Percentiles rank a stretch among this genome's conserved stretches.
Conservation (phyloP, 64 coral and sea anemone species). For the Cladopsammia gracilis region DNA sequence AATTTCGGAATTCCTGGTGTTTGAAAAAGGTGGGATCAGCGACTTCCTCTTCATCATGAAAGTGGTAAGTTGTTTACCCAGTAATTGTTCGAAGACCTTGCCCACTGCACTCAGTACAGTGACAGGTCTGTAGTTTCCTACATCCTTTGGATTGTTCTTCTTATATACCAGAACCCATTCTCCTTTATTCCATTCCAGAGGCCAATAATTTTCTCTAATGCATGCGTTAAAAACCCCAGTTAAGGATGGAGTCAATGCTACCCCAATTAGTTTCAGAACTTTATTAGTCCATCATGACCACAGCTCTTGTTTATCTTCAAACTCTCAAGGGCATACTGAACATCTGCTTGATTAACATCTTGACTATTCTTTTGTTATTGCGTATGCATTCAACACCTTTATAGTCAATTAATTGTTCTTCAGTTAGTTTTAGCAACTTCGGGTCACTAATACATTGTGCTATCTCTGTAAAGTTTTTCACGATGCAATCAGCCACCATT, state of each 20-base stretch:
- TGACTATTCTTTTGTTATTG: too few relatives aligned
- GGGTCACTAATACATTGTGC: slow-evolving; percentile 12
- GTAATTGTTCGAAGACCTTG: slow-evolving; percentile 56
- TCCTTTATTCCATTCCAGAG: background rate
- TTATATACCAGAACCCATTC: slow-evolving; percentile 30
- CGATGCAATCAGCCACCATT: background rate
- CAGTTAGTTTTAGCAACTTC: background rate
- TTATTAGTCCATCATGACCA: too few relatives aligned
- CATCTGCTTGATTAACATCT: too few relatives aligned
- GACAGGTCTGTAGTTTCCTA: slow-evolving; percentile 54
- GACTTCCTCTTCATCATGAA: too few relatives aligned
- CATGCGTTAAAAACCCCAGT: too few relatives aligned
- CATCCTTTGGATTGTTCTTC: slow-evolving; percentile 33
- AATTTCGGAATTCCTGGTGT: too few relatives aligned
- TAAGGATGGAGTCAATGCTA: too few relatives aligned
- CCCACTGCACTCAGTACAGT: slow-evolving; percentile 32
- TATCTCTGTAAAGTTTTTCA: slow-evolving; percentile 3
- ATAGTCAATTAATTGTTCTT: slow-evolving; percentile 10
- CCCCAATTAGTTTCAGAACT: too few relatives aligned
- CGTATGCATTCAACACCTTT: background rate
- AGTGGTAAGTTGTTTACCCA: slow-evolving; percentile 13
- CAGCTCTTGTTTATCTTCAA: too few relatives aligned
- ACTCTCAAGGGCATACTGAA: too few relatives aligned
- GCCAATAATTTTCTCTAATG: background rate
- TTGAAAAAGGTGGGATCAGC: too few relatives aligned